These are phyloP conservation scores for Acanthoscelides obtectus DNA, from an alignment of 2,888 invertebrate genomes.

Conservation along the genomic window DNA sequence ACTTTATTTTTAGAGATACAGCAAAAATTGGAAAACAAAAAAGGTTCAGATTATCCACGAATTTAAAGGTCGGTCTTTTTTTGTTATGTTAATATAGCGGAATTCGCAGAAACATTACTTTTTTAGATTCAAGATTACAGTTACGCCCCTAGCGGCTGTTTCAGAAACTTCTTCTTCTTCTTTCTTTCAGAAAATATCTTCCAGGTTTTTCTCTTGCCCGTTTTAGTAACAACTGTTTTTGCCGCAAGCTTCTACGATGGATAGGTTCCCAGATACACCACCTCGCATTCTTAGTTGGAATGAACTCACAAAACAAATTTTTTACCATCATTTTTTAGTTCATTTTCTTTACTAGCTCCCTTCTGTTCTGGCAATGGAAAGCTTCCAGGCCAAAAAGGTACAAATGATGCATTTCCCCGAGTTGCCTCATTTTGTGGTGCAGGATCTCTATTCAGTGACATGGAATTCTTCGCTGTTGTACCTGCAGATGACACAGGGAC, in stretches of 20 bases:
- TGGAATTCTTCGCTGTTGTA: conserved; percentile 66
- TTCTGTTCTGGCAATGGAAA: conserved; percentile 55
- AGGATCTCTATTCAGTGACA: conserved; percentile 76
- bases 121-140: too few relatives aligned
- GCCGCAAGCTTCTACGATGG: too few relatives aligned
- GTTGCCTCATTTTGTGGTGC: conserved; percentile 65
- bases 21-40: too few relatives aligned
- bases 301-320: conserved; percentile 2
- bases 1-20: too few relatives aligned
- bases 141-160: too few relatives aligned
- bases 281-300: neutral
- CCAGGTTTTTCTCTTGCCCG: too few relatives aligned
- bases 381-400: conserved; percentile 86
- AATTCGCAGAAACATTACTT: too few relatives aligned
- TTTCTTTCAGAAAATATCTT: too few relatives aligned
- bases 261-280: too few relatives aligned
- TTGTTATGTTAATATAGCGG: too few relatives aligned
- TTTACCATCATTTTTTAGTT: conserved; percentile 20
- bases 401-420: conserved; percentile 72
- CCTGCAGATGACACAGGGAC: conserved; percentile 55
- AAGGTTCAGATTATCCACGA: neutral
- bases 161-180: neutral
- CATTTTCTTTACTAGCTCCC: conserved; percentile 44
- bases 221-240: too few relatives aligned
- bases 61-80: neutral